Conservation (phyloP, 2,888 invertebrate species). For the Galerucella pusilla region DNA sequence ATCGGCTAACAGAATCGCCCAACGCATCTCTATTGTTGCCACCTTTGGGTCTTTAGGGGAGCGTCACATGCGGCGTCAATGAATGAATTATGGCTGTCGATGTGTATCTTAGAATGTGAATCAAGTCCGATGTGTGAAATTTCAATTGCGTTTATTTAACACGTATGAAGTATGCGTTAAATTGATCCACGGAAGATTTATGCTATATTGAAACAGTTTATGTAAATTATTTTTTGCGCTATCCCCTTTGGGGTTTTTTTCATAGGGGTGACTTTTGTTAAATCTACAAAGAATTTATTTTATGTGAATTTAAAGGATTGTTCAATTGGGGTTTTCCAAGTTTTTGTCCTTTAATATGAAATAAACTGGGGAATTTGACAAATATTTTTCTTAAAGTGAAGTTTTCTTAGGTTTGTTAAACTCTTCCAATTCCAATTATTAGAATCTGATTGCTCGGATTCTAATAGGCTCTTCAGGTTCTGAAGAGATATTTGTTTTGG, state of each 20-base stretch:
- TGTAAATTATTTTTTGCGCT: conserved; percentile 29
- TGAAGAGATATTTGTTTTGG: no score
- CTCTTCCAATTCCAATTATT: no score
- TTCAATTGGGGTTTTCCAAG: no score
- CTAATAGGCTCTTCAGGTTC: no score
- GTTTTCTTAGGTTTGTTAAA: no score
- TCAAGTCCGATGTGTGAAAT: conserved; percentile 53
- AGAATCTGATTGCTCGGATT: no score
- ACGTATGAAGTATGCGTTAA: conserved; percentile 54
- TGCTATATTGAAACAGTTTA: conserved; percentile 27
- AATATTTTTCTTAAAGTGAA: no score
- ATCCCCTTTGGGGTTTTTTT: conserved; percentile 13
- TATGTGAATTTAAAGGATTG: no score
- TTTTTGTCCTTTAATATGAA: no score
- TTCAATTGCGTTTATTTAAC: conserved; percentile 54
- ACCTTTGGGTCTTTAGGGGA: conserved; percentile 52
- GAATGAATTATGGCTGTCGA: conserved; percentile 41
- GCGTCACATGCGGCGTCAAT: conserved; percentile 44
- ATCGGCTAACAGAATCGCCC: conserved; percentile 61
- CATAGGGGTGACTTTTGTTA: neutral
- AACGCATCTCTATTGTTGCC: conserved; percentile 60
- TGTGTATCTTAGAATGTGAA: conserved; percentile 52
- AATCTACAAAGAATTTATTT: neutral
- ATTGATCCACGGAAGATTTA: conserved; percentile 43
- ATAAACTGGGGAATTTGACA: no score